These are phyloP conservation scores for Struthio camelus DNA, from an alignment of 2,113 vertebrate species.

Conservation along the genomic window DNA sequence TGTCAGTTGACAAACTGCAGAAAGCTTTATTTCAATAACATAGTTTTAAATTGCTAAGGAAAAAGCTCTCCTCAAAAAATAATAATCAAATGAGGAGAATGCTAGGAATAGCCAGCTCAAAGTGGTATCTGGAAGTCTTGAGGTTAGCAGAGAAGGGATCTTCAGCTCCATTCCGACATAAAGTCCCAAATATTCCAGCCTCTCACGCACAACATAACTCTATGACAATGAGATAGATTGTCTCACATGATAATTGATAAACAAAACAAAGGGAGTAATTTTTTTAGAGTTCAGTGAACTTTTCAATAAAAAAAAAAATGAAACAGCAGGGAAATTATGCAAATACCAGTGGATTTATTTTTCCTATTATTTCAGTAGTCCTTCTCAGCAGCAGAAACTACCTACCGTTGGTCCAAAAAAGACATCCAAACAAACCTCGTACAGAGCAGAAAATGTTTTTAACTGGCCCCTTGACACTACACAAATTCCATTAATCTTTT, in stretches of 20 bases:
- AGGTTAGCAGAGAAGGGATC: neutral
- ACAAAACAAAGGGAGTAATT: neutral
- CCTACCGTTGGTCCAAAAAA: neutral
- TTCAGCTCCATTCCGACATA: neutral
- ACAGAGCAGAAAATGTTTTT: neutral
- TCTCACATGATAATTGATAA: neutral
- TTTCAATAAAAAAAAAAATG: neutral
- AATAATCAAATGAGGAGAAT: neutral
- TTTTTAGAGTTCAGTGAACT: neutral
- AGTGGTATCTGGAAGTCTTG: neutral
- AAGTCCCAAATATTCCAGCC: neutral
- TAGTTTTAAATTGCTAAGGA: neutral
- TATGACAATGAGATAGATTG: neutral
- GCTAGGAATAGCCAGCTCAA: too few species aligned
- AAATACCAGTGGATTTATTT: neutral
- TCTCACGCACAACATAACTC: neutral
- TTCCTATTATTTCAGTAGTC: neutral
- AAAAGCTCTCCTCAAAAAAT: neutral
- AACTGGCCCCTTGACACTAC: neutral
- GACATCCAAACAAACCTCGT: neutral
- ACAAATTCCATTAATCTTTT: neutral
- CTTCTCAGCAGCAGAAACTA: neutral
- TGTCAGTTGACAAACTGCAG: neutral
- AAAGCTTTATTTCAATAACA: neutral
- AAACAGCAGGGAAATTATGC: neutral